Percentiles rank a stretch among this genome's conserved stretches.
Conservation (phyloP, 2,888 invertebrate genomes). For the Atrina japonica region DNA sequence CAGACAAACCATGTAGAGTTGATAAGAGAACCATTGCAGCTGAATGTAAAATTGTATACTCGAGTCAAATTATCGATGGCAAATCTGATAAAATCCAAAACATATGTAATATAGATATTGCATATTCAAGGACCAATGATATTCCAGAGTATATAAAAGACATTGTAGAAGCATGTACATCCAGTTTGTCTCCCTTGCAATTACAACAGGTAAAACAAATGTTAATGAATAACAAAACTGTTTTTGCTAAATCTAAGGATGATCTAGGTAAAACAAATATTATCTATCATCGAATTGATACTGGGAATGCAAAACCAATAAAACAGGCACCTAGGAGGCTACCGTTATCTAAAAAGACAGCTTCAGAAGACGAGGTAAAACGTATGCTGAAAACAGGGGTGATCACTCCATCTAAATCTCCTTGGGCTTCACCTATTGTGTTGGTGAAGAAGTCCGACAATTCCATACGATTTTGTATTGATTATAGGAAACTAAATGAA, state of each 20-base stretch:
- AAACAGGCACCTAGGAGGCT: background rate
- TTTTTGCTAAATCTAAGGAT: background rate
- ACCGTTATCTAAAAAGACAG: background rate
- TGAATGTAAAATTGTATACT: background rate
- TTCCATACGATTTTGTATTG: conserved; percentile 24
- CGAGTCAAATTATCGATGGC: background rate
- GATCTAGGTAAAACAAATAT: background rate
- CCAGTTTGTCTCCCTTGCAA: too few relatives aligned
- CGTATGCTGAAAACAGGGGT: conserved; percentile 22
- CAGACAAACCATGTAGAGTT: conserved; percentile 1
- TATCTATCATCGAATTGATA: conserved; percentile 18
- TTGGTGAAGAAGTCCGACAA: conserved; percentile 15
- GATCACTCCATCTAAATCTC: conserved; percentile 2
- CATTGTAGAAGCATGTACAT: too few relatives aligned
- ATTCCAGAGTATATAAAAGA: too few relatives aligned
- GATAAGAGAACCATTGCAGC: conserved; percentile 14
- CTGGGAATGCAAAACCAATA: conserved; percentile 5
- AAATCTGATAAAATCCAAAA: too few relatives aligned
- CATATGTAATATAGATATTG: too few relatives aligned
- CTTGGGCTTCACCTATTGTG: conserved; percentile 7
- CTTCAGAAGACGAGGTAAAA: conserved; percentile 1
- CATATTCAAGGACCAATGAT: too few relatives aligned
- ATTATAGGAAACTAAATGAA: conserved; percentile 22
- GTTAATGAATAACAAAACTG: too few relatives aligned
- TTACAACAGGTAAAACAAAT: too few relatives aligned